Conservation (phyloP, 2,113 vertebrate genomes). For the Taxidea taxus region DNA sequence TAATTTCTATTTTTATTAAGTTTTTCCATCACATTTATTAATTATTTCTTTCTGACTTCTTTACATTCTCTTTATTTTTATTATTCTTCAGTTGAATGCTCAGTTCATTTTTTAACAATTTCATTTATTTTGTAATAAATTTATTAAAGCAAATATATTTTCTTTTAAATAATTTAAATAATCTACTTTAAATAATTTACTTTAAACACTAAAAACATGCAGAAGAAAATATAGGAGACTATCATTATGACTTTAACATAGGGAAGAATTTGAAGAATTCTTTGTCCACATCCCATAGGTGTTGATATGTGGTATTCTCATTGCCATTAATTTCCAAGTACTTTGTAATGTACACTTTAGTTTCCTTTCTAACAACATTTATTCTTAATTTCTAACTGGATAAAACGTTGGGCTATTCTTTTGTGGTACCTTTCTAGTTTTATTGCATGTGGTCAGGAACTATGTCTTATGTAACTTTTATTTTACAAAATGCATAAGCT, state of each 20-base stretch:
- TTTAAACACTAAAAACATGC: background rate
- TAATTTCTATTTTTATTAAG: slow-evolving; percentile 19
- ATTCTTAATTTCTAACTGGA: background rate
- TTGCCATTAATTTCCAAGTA: background rate
- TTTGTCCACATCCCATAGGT: background rate
- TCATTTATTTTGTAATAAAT: background rate
- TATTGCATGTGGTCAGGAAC: background rate
- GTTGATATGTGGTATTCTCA: background rate
- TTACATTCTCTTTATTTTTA: background rate
- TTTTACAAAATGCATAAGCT: background rate
- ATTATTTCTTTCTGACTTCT: background rate
- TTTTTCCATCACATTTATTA: background rate
- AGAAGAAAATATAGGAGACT: background rate
- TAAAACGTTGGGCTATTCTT: background rate
- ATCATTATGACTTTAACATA: background rate
- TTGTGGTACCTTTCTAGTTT: background rate
- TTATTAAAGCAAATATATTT: background rate
- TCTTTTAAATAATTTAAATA: background rate
- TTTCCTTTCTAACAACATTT: background rate
- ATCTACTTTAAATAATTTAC: background rate
- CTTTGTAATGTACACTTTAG: background rate
- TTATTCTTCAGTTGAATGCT: background rate
- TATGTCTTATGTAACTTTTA: background rate
- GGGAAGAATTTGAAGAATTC: background rate
- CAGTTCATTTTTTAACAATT: background rate